Conservation (phyloP, 2,797 vertebrate genomes). For the Pipistrellus pygmaeus region DNA sequence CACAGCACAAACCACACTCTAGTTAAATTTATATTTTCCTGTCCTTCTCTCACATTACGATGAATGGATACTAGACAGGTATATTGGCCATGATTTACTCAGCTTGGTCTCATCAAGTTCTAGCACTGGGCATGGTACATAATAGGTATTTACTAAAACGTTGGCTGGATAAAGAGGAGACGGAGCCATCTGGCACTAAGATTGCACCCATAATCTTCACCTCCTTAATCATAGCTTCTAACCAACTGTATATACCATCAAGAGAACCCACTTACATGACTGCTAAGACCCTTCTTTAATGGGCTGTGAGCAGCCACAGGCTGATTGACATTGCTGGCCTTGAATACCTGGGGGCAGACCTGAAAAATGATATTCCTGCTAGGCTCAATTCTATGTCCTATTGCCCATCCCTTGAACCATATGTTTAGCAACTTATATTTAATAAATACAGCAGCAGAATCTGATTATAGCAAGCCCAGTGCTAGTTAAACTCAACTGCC, state of each 20-base stretch:
- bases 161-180: background rate
- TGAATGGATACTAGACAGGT: background rate
- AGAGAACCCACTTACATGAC: background rate
- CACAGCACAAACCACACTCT: background rate
- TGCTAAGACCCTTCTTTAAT: background rate
- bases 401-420: slow-evolving; percentile 73
- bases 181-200: background rate
- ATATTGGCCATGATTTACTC: background rate
- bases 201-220: background rate
- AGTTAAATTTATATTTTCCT: background rate
- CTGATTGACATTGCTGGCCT: background rate
- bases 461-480: slow-evolving; percentile 64
- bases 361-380: slow-evolving; percentile 30
- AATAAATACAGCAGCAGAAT: slow-evolving; percentile 79
- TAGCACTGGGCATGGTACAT: background rate
- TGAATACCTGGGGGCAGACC: background rate
- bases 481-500: slow-evolving; percentile 78
- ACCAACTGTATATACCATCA: background rate
- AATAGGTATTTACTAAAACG: background rate
- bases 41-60: background rate
- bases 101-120: background rate
- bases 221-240: background rate
- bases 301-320: background rate
- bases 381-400: background rate
- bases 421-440: slow-evolving; percentile 80